phyloP scores from a whole-genome alignment of 2,888 invertebrate species.

The Coelinius sp. region DNA sequence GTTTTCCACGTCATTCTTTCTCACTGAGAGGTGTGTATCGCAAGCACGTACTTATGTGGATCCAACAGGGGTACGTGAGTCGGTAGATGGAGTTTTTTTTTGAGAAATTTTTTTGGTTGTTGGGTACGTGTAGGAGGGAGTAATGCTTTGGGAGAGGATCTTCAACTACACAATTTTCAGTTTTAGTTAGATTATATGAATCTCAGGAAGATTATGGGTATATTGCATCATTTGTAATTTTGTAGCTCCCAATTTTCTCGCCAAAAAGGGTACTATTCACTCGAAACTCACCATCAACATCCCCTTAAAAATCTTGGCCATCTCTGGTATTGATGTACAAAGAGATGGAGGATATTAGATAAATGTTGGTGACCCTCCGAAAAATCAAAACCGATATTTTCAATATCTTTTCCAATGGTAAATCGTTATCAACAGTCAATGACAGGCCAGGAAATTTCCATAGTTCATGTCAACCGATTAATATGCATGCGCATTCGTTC shows the following conservation, averaged over 20 bases:
- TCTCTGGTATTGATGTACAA: not conserved
- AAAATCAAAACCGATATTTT: not conserved
- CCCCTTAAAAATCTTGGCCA: not conserved
- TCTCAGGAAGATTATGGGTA: no score
- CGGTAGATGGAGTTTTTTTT: not conserved
- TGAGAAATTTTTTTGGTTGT: not conserved
- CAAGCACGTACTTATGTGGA: conserved; percentile 44
- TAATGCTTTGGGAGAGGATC: not conserved
- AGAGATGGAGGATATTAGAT: not conserved
- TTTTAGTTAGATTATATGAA: not conserved
- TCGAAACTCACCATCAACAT: not conserved
- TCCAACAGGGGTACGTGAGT: conserved; percentile 46
- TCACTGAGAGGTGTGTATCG: conserved; percentile 38
- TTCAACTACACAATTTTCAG: not conserved
- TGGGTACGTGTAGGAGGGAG: not conserved
- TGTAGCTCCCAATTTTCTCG: not conserved
- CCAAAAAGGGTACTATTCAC: no score
- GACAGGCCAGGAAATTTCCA: conserved; percentile 53
- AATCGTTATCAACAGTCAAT: conserved; percentile 19
- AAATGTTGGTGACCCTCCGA: not conserved
- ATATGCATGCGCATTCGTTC: conserved; percentile 62
- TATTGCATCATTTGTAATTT: no score
- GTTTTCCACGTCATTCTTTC: conserved; percentile 12
- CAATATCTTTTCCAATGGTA: not conserved
- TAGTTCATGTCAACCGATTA: conserved; percentile 52